Evolutionary conservation across 2,113 vertebrate genomes (phyloP).

Genomic region (Chaenocephalus aceratus): DNA sequence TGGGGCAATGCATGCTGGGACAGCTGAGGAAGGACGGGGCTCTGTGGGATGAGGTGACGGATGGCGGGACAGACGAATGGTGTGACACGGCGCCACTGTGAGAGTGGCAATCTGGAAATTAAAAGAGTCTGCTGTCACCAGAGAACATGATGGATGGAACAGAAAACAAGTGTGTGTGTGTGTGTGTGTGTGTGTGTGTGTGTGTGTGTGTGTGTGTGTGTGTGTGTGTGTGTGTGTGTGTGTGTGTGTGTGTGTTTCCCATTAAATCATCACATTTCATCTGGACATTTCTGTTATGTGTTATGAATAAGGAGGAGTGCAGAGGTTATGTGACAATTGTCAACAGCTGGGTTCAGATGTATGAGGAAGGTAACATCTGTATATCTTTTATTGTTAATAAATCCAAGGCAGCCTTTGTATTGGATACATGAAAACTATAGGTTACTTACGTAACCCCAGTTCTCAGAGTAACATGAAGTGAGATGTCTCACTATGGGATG

Average conservation of each 20-base stretch:
- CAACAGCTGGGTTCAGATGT: too few species aligned
- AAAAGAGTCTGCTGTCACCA: constrained; percentile 18
- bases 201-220: too few species aligned
- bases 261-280: neutral
- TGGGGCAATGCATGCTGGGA: constrained; percentile 78
- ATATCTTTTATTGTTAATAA: too few species aligned
- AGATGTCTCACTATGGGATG: too few species aligned
- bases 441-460: too few species aligned
- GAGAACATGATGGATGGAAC: neutral
- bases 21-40: constrained; percentile 75
- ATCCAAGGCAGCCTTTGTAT: too few species aligned
- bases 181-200: neutral
- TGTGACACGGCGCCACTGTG: constrained; percentile 56
- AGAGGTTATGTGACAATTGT: neutral
- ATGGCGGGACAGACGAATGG: constrained; percentile 77
- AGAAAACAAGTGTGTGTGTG: neutral
- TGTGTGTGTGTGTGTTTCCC: too few species aligned
- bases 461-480: too few species aligned
- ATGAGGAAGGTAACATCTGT: too few species aligned
- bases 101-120: constrained; percentile 75
- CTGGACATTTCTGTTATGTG: neutral
- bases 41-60: constrained; percentile 75
- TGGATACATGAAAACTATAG: too few species aligned
- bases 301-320: neutral
- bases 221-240: too few species aligned